phyloP scores from a whole-genome alignment of 2,797 vertebrate genomes.

The Nannoperca australis region DNA sequence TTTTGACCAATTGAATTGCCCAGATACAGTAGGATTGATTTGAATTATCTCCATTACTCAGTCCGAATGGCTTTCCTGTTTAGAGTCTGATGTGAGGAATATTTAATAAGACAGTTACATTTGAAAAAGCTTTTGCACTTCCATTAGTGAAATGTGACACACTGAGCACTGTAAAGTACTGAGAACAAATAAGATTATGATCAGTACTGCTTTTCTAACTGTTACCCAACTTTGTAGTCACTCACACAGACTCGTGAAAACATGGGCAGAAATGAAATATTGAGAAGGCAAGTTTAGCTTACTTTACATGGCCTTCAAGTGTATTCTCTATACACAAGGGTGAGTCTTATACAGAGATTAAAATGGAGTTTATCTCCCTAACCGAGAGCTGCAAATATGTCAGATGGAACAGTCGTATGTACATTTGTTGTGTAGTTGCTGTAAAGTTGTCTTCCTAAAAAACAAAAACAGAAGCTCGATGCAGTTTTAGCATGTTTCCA shows the following conservation, averaged over 20 bases:
- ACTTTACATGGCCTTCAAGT: constrained; percentile 4
- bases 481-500: not conserved
- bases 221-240: constrained; percentile 15
- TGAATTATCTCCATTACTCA: constrained; percentile 61
- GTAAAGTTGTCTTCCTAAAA: not conserved
- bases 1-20: constrained; percentile 59
- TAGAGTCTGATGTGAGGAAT: constrained; percentile 47
- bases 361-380: not conserved
- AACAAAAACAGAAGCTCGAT: not conserved
- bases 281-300: not conserved
- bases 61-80: constrained; percentile 52
- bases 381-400: not conserved
- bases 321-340: not conserved
- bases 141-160: constrained; percentile 46
- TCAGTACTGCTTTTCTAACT: constrained; percentile 23
- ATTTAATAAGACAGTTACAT: constrained; percentile 55
- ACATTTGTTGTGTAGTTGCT: not conserved
- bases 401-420: not conserved
- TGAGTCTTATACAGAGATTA: constrained; percentile 10
- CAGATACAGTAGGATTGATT: constrained; percentile 49
- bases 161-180: constrained; percentile 2
- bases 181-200: constrained; percentile 28
- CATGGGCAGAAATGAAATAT: constrained; percentile 14
- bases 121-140: constrained; percentile 41
- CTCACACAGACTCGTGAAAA: not conserved